phyloP scores from a whole-genome alignment of 2,888 invertebrate species.

The Leptodirus hochenwartii region DNA sequence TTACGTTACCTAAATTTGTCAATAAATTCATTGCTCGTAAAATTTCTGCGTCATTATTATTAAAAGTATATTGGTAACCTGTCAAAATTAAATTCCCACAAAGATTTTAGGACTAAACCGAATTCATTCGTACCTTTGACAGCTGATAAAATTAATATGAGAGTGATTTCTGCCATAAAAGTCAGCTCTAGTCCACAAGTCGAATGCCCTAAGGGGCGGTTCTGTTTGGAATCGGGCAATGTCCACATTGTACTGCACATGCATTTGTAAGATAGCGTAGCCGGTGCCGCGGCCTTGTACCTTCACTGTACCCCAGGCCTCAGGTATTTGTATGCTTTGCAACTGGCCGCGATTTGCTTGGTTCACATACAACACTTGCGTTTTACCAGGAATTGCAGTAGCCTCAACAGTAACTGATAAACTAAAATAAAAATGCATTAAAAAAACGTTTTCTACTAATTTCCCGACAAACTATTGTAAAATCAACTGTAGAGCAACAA shows the following conservation, averaged over 20 bases:
- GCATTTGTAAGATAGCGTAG: constrained; percentile 87
- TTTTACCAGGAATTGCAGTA: constrained; percentile 49
- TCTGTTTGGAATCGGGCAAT: constrained; percentile 64
- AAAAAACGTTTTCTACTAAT: no score
- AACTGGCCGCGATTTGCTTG: constrained; percentile 60
- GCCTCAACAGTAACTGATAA: constrained; percentile 69
- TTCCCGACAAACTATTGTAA: no score
- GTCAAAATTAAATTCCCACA: no score
- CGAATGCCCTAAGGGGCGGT: constrained; percentile 69
- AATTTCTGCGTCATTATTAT: background rate
- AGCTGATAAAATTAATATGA: constrained; percentile 69
- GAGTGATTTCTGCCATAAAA: constrained; percentile 87
- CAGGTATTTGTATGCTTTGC: constrained; percentile 69
- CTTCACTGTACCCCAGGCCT: constrained; percentile 88
- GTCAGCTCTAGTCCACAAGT: constrained; percentile 50
- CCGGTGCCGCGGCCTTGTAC: constrained; percentile 86
- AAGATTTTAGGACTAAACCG: background rate
- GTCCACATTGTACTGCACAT: constrained; percentile 83
- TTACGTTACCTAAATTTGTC: constrained; percentile 1
- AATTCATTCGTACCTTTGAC: constrained; percentile 49
- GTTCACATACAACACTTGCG: constrained; percentile 44
- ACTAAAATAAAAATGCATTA: no score
- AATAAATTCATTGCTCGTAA: constrained; percentile 5
- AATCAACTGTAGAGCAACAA: no score
- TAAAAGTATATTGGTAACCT: background rate